Evolutionary conservation across 2,797 vertebrate genomes (phyloP).

Genomic region (Monodelphis domestica): DNA sequence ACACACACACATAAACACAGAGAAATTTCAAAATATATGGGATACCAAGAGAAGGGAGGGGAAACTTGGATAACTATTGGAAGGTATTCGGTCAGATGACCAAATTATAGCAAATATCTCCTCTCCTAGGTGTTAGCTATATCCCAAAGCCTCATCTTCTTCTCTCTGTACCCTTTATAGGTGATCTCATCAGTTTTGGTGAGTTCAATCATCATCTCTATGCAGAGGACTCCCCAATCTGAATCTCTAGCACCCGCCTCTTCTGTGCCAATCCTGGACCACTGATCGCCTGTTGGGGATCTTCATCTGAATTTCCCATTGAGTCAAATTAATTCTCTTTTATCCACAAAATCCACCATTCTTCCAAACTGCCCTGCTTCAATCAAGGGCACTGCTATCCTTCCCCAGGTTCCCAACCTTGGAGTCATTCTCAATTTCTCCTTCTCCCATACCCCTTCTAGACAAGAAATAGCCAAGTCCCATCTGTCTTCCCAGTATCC

Average conservation of each 20-base stretch:
- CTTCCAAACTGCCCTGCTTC: not conserved
- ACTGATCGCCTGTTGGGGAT: not conserved
- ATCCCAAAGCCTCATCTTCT: not conserved
- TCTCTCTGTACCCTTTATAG: not conserved
- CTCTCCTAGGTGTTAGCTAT: not conserved
- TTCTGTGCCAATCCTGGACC: not conserved
- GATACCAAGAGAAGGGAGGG: slow-evolving; percentile 35
- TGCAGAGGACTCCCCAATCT: not conserved
- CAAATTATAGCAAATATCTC: not conserved
- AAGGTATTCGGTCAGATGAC: slow-evolving; percentile 15
- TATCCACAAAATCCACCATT: not conserved
- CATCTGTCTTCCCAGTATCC: not conserved
- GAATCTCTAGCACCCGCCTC: not conserved
- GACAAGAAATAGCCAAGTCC: not conserved
- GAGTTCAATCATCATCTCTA: not conserved
- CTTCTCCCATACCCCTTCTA: not conserved
- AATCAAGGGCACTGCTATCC: not conserved
- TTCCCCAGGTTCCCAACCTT: not conserved
- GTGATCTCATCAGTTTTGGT: not conserved
- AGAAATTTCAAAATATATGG: not conserved
- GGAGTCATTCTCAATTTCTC: not conserved
- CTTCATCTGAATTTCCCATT: not conserved
- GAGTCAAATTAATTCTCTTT: not conserved
- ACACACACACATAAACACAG: not conserved
- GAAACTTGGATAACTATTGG: slow-evolving; percentile 29